phyloP scores from a whole-genome alignment of 2,797 vertebrate species.

The Gephyroberyx darwinii region DNA sequence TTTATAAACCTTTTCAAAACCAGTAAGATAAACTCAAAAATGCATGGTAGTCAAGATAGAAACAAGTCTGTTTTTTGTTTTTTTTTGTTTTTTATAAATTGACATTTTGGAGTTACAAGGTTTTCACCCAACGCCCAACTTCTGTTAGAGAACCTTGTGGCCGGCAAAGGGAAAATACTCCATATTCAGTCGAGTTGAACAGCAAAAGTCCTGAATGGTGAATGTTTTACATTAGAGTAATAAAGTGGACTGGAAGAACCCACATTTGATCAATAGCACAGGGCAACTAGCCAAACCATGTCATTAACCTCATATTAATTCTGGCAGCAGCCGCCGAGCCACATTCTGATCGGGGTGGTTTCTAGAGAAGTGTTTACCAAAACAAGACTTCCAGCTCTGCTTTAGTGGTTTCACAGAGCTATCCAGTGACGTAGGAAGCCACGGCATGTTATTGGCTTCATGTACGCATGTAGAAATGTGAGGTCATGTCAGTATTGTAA shows the following conservation, averaged over 20 bases:
- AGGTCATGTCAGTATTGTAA: conserved; percentile 67
- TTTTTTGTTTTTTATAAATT: too few species aligned
- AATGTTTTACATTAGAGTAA: conserved; percentile 79
- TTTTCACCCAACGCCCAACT: too few species aligned
- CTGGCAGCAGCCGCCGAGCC: conserved; percentile 71
- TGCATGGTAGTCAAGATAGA: too few species aligned
- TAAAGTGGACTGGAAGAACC: conserved; percentile 74
- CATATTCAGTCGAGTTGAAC: conserved; percentile 55
- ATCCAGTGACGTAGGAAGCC: conserved; percentile 76
- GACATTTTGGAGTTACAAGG: too few species aligned
- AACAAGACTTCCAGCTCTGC: conserved; percentile 74
- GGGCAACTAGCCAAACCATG: conserved; percentile 75
- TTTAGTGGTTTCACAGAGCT: conserved; percentile 73
- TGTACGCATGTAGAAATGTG: conserved; percentile 65
- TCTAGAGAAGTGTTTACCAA: conserved; percentile 81
- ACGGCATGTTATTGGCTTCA: conserved; percentile 59
- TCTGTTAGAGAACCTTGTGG: conserved; percentile 39
- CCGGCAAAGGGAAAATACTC: conserved; percentile 57
- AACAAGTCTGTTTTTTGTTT: too few species aligned
- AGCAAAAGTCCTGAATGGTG: conserved; percentile 62
- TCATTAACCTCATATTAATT: conserved; percentile 82
- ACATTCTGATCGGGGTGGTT: conserved; percentile 78
- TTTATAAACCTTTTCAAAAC: too few species aligned
- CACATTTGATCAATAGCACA: conserved; percentile 75
- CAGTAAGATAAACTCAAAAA: too few species aligned